These are phyloP conservation scores for Drosophila putrida DNA, from an alignment of 2,888 invertebrate genomes.

Conservation along the genomic window DNA sequence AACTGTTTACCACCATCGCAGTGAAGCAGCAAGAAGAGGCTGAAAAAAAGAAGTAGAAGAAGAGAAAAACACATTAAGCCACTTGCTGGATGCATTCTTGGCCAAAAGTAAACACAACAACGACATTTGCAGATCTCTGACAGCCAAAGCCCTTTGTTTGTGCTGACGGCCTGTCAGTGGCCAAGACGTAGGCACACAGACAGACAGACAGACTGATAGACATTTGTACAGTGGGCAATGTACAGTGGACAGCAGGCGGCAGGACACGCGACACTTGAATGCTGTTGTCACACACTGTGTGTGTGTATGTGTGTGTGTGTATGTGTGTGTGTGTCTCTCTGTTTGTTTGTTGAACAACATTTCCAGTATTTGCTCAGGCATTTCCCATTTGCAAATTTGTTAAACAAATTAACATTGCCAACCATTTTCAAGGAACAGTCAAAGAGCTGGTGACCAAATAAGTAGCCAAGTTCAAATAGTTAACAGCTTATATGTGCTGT, in stretches of 20 bases:
- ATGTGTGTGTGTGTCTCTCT: conserved; percentile 26
- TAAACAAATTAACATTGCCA: conserved; percentile 67
- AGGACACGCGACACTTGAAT: conserved; percentile 76
- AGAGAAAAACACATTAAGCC: conserved; percentile 58
- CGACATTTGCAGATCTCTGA: conserved; percentile 18
- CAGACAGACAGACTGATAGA: conserved; percentile 37
- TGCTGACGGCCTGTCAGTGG: conserved; percentile 71
- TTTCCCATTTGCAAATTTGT: conserved; percentile 68
- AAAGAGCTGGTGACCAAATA: not conserved
- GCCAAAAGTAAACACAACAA: conserved; percentile 58
- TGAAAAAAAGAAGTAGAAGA: conserved; percentile 3
- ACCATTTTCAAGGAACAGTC: conserved; percentile 12
- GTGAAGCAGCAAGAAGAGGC: conserved; percentile 11
- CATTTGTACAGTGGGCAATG: conserved; percentile 24
- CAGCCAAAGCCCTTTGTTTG: conserved; percentile 63
- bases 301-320: conserved; percentile 15
- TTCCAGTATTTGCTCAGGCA: conserved; percentile 60
- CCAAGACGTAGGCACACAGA: conserved; percentile 75
- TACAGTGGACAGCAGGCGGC: conserved; percentile 39
- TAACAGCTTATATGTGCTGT: not conserved
- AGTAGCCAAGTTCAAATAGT: not conserved
- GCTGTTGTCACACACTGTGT: conserved; percentile 3
- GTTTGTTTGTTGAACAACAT: conserved; percentile 46
- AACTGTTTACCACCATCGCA: conserved; percentile 35
- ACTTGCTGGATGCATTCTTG: conserved; percentile 58